These are phyloP conservation scores for Apotomis capreana DNA, from an alignment of 2,888 invertebrate species.

Conservation along the genomic window DNA sequence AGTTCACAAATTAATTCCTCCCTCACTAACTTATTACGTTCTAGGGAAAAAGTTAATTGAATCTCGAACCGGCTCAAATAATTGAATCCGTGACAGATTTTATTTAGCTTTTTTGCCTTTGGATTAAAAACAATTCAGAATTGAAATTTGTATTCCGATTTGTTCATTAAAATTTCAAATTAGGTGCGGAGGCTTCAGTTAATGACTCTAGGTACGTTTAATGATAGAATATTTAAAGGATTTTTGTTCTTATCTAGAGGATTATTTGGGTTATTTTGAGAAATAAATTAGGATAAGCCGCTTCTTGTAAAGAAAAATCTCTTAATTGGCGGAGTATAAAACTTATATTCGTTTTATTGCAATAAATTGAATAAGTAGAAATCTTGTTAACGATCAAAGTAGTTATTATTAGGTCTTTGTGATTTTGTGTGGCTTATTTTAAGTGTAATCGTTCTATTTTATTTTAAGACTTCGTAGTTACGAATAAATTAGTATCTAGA, in stretches of 20 bases:
- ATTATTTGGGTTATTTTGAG: constrained; percentile 15
- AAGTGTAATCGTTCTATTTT: no score
- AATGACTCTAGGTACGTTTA: constrained; percentile 30
- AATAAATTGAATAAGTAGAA: not conserved
- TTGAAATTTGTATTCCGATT: constrained; percentile 39
- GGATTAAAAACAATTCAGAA: constrained; percentile 36
- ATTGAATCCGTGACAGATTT: constrained; percentile 41
- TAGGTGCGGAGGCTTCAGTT: constrained; percentile 14
- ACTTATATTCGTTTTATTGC: not conserved
- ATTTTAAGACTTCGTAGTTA: no score
- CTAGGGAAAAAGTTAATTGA: constrained; percentile 40
- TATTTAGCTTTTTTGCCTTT: constrained; percentile 35
- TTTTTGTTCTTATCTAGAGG: constrained; percentile 16
- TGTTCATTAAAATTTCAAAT: constrained; percentile 39
- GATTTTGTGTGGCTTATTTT: no score
- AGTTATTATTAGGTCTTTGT: not conserved
- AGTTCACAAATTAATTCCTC: constrained; percentile 35
- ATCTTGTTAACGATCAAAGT: not conserved
- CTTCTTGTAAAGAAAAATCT: not conserved
- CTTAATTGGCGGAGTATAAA: constrained; percentile 1
- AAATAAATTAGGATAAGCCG: constrained; percentile 21
- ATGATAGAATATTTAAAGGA: constrained; percentile 28
- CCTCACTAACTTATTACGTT: constrained; percentile 37
- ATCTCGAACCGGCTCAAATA: constrained; percentile 31
- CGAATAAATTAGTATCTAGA: no score